phyloP scores from a whole-genome alignment of 1,140 invertebrate genomes.

The Oryctes rhinoceros region DNA sequence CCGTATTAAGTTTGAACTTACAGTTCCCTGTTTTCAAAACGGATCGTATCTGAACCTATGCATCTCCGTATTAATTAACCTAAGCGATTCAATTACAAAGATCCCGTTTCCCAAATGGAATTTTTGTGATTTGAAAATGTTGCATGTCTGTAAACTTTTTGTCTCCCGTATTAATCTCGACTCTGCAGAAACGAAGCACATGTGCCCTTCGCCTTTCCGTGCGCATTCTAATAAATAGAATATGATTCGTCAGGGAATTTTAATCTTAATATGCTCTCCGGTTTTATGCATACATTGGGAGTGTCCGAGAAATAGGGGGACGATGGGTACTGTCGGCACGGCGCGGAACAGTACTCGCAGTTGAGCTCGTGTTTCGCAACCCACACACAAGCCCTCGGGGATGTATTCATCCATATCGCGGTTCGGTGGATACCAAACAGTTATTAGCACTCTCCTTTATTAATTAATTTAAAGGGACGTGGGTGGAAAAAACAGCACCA shows the following conservation, averaged over 20 bases:
- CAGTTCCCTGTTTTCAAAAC: too few species aligned
- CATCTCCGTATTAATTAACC: too few species aligned
- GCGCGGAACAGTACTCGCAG: background rate
- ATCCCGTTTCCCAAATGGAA: too few species aligned
- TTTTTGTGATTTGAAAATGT: too few species aligned
- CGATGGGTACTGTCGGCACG: background rate
- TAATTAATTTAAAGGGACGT: conserved; percentile 38
- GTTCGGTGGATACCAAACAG: conserved; percentile 40
- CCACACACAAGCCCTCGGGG: conserved; percentile 35
- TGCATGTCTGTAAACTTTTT: background rate
- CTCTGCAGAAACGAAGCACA: conserved; percentile 28
- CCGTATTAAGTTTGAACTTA: too few species aligned
- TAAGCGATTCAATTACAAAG: too few species aligned
- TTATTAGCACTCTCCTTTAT: conserved; percentile 42
- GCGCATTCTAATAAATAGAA: conserved; percentile 39
- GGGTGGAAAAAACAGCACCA: conserved; percentile 28
- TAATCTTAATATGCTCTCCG: conserved; percentile 41
- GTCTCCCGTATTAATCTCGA: conserved; percentile 11
- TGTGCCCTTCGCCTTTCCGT: conserved; percentile 19
- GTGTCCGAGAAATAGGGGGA: conserved; percentile 38
- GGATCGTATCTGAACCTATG: too few species aligned
- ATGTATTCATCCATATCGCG: conserved; percentile 40
- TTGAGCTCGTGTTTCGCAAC: conserved; percentile 22
- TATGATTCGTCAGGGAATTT: conserved; percentile 39
- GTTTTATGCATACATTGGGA: conserved; percentile 39